These are phyloP conservation scores for Acholoe squamosa DNA, from an alignment of 2,888 invertebrate genomes.

Conservation along the genomic window DNA sequence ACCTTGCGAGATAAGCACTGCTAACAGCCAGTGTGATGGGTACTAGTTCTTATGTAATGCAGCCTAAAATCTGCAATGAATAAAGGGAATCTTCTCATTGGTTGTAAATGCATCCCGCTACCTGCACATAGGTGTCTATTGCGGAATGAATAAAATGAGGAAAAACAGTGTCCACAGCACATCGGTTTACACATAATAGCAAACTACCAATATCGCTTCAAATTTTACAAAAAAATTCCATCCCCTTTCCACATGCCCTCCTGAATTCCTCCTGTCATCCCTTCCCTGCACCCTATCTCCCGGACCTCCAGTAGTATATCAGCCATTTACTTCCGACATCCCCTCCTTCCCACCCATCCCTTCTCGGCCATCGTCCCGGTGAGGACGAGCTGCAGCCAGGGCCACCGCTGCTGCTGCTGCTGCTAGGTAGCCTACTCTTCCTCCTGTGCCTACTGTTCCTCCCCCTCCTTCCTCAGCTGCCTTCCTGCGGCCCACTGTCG, in stretches of 20 bases:
- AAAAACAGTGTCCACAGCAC: too few species aligned
- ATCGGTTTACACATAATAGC: too few species aligned
- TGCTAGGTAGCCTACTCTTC: conserved; percentile 4
- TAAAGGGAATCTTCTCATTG: too few species aligned
- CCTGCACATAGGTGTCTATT: too few species aligned
- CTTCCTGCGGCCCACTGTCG: background rate
- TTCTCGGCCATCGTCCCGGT: background rate
- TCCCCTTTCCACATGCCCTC: background rate
- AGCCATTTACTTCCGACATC: background rate
- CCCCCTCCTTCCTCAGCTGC: background rate
- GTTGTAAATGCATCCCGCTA: too few species aligned
- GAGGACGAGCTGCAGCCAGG: background rate
- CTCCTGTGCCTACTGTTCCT: background rate
- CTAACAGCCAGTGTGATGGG: too few species aligned
- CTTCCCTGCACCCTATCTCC: background rate
- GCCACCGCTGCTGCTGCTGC: background rate
- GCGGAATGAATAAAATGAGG: too few species aligned
- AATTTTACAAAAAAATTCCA: too few species aligned
- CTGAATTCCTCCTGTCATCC: background rate
- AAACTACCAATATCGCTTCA: too few species aligned
- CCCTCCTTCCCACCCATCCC: conserved; percentile 7
- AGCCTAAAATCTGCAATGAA: too few species aligned
- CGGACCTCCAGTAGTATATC: background rate
- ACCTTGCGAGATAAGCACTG: too few species aligned
- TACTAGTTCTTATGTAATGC: too few species aligned